phyloP scores from a whole-genome alignment of 2,797 vertebrate genomes.

The Tolypeutes matacus region DNA sequence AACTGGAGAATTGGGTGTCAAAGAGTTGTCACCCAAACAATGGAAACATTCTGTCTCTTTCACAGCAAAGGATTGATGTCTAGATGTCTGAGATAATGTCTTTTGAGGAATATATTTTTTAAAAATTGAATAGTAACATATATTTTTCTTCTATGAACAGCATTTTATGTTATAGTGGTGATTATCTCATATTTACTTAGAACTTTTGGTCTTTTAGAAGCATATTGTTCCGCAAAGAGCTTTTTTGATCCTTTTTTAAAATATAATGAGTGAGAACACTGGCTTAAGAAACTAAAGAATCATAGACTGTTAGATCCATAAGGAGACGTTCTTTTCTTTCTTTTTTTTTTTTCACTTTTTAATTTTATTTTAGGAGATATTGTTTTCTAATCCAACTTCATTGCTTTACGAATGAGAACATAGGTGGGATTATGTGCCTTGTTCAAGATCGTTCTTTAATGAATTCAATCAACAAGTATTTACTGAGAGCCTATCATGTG shows the following conservation, averaged over 20 bases:
- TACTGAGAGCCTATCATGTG: too few species aligned
- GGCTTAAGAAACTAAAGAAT: not conserved
- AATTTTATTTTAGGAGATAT: not conserved
- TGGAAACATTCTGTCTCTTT: not conserved
- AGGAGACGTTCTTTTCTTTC: constrained; percentile 22
- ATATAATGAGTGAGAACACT: not conserved
- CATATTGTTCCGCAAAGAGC: not conserved
- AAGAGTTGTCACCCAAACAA: not conserved
- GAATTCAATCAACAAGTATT: not conserved
- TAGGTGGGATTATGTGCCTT: not conserved
- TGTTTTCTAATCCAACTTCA: constrained; percentile 6
- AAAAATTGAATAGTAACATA: not conserved
- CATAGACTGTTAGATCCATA: not conserved
- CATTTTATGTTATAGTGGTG: not conserved
- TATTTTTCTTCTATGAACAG: not conserved
- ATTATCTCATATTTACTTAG: not conserved
- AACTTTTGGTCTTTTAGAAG: not conserved
- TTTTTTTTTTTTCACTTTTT: too few species aligned
- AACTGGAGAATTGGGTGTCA: not conserved
- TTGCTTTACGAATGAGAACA: not conserved
- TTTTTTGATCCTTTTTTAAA: not conserved
- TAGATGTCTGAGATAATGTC: not conserved
- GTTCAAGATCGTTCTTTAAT: not conserved
- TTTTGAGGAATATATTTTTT: constrained; percentile 19
- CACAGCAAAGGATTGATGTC: not conserved